Conservation (phyloP, 2,113 vertebrate species). For the human region DNA sequence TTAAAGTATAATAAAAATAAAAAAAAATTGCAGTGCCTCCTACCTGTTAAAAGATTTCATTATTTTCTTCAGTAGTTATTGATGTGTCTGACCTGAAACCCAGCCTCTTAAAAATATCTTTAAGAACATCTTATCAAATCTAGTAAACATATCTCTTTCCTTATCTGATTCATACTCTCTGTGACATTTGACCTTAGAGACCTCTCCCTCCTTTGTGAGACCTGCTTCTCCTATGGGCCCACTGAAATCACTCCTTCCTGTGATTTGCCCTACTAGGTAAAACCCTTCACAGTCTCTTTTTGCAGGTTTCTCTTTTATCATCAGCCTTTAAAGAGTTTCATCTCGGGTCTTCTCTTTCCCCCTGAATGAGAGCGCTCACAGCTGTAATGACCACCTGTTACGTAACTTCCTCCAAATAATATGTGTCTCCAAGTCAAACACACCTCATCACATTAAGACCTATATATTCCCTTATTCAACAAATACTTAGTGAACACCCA, state of each 20-base stretch:
- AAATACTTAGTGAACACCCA: not conserved
- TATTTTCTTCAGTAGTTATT: slow-evolving; percentile 2
- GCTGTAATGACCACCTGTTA: not conserved
- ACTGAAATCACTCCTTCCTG: not conserved
- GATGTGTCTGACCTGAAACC: not conserved
- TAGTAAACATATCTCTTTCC: not conserved
- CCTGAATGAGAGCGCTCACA: not conserved
- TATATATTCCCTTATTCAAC: not conserved
- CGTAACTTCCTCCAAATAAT: not conserved
- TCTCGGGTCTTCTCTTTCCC: not conserved
- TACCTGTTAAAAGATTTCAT: not conserved
- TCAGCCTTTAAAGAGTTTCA: not conserved
- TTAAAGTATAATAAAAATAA: too few relatives aligned
- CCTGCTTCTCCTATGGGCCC: not conserved
- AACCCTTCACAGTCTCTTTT: not conserved
- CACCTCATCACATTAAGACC: not conserved
- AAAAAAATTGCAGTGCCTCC: not conserved
- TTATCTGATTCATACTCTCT: not conserved
- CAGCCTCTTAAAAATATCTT: slow-evolving; percentile 3
- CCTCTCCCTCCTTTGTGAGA: not conserved
- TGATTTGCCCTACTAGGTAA: not conserved
- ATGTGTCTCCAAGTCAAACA: not conserved
- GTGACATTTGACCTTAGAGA: not conserved
- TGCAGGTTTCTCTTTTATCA: not conserved
- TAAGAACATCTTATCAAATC: not conserved